Evolutionary conservation across 2,797 vertebrate species (phyloP).

Genomic region (Galagoides demidoff): DNA sequence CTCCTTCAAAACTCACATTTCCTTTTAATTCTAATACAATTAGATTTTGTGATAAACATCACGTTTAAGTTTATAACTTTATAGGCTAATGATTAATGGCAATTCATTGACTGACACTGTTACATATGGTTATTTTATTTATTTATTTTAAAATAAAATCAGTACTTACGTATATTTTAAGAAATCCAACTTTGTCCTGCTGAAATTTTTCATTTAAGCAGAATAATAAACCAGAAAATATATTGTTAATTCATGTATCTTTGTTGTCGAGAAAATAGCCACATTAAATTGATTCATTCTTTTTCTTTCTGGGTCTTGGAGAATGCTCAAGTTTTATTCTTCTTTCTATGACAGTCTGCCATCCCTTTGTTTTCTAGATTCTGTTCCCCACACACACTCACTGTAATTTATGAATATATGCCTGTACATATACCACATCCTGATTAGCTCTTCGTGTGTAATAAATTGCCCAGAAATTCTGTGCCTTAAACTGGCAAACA

Average conservation of each 20-base stretch:
- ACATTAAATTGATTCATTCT: not conserved
- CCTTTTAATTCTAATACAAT: not conserved
- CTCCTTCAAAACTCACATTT: not conserved
- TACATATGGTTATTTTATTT: not conserved
- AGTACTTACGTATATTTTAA: not conserved
- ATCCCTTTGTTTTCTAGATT: not conserved
- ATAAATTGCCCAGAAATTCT: conserved; percentile 42
- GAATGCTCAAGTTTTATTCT: not conserved
- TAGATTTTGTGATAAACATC: not conserved
- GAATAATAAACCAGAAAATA: not conserved
- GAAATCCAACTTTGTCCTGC: not conserved
- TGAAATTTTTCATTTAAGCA: not conserved
- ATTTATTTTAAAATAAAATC: not conserved
- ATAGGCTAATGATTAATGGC: not conserved
- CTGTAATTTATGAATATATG: conserved; percentile 19
- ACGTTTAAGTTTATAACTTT: conserved; percentile 35
- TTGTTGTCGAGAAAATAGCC: conserved; percentile 25
- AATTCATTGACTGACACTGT: not conserved
- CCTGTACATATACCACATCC: not conserved
- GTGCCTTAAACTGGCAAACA: conserved; percentile 11
- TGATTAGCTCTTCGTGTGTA: conserved; percentile 27
- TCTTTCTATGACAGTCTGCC: not conserved
- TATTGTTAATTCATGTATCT: not conserved
- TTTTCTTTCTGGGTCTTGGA: conserved; percentile 25
- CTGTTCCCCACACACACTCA: not conserved